Evolutionary conservation across 1,140 invertebrate species (phyloP), one percentile per base, ranked within the genome.

Genomic region (Amyelois transitella): DNA sequence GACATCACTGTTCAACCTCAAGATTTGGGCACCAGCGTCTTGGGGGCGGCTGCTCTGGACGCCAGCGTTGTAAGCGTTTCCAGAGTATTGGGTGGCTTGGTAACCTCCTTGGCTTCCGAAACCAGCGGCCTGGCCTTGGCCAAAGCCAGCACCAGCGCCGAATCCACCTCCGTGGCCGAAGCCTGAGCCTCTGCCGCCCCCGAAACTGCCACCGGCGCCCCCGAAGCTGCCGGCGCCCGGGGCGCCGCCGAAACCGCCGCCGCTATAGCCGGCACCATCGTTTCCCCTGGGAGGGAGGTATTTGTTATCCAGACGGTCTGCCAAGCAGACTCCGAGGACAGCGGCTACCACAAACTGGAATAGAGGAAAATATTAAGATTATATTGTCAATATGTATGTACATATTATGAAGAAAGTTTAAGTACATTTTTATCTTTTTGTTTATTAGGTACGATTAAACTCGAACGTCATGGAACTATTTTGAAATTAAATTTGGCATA

Each of bases 251-350:
- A 58, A 58, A 1, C 43, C 55, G 21, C 20, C 18, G 0, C 44
- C 25, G 18, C 47, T 25, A 12, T 28, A 49, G 18, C 63, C 62
- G 18, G 58, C 54, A 6, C 57, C 56, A n/a, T 50, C 72, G 25
- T 80, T 75, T 53, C 89, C 88, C 69, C 91, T 86, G 19, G 91
- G 92, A 18, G 92, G 92, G 19, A 93, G 88, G 75, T 93, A 93
- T 51, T 88, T 90, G 76, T 90, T 92, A 58, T 92, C 92, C 43
- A 93, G 78, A 52, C 91, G 88, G 65, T 90, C 88, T 66, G 88
- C 77, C 53, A 80, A 69, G 66, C 81, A 81, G 58, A 76, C 80
- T 50, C 81, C 78, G 21, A 87, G 60, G 18, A 87, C 60, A 43
- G 82, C 80, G 58, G 80, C 81, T 57, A 86, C 76, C 20, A 87